phyloP scores from a whole-genome alignment of 2,888 invertebrate genomes.

The Oscheius sp. region DNA sequence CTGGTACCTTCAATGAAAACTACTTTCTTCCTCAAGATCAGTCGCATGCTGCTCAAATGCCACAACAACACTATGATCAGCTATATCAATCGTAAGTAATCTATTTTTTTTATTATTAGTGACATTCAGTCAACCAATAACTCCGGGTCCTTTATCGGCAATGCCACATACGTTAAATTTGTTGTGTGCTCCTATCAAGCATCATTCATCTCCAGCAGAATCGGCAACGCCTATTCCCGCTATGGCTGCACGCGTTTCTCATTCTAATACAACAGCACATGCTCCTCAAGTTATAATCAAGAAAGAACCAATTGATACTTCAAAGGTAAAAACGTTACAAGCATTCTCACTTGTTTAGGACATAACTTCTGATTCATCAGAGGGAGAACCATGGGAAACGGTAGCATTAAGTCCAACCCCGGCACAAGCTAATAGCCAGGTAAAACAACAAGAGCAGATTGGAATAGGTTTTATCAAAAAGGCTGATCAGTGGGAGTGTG shows the following conservation, averaged over 20 bases:
- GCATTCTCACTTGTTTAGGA: background rate
- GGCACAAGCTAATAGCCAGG: background rate
- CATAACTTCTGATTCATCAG: slow-evolving; percentile 2
- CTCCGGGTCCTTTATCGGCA: too few relatives aligned
- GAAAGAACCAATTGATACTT: background rate
- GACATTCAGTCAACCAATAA: too few relatives aligned
- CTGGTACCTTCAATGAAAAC: background rate
- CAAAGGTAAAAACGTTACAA: background rate
- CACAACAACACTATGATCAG: too few relatives aligned
- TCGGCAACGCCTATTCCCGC: background rate
- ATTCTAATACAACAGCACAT: background rate
- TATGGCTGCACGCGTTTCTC: background rate
- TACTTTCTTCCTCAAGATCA: background rate
- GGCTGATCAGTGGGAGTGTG: background rate
- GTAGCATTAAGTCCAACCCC: background rate
- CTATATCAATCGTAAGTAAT: too few relatives aligned
- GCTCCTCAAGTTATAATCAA: background rate
- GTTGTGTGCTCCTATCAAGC: too few relatives aligned
- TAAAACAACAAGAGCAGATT: background rate
- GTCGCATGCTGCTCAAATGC: too few relatives aligned
- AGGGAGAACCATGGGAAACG: slow-evolving; percentile 3
- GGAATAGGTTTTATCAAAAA: background rate
- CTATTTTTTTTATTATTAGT: too few relatives aligned
- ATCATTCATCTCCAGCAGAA: background rate
- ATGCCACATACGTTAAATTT: too few relatives aligned